Base-by-base conservation (phyloP, 2,797 vertebrate genomes). In the Threskiornis aethiopicus region DNA sequence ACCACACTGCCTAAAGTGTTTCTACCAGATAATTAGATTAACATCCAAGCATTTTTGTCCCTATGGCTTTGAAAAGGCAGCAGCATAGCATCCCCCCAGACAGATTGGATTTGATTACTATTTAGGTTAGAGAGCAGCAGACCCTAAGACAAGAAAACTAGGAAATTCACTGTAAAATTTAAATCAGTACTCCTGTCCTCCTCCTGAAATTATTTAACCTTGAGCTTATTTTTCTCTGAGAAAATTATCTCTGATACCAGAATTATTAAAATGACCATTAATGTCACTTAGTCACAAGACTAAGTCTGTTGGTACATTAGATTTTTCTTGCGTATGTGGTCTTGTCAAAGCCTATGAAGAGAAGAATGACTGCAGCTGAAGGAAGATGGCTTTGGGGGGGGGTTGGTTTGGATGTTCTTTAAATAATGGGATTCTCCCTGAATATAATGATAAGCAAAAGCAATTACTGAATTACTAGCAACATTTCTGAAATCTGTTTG, bases 21-120 rank as follows among this genome's bases (percentile, higher is more conserved):
- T 93, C 87, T 72, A 79, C 55, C 58, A 87, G 51, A 92, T 93
- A 93, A 96, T 95, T 95, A 89, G 78, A 95, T 93, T 94, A 97
- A 85, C 83, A 82, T 57, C 69, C 87, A 76, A 61, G 51, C 44
- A 13, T 49, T 49, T 90, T 79, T 90, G 69, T 69, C 62, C 76
- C 65, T 7, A 1, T 84, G 77, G 70, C 57, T 95, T 89, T 85
- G 52, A 89, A 94, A 95, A 93, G 71, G 59, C 76, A 89, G 52
- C 67, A 90, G 66, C 71, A 62, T 58, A 71, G 35, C 89, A 95
- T 96, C 83, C 81, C 70, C 71, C 41, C 76, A 87, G 73, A 81
- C 58, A 80, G 73, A 64, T 16, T 87, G 66, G 76, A 93, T 90
- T 95, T 95, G 57, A 76, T 83, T 91, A 64, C 46, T 75, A 16